A percentile compares a stretch with the other conserved stretches of the same genome.
Evolutionary conservation across 2,113 vertebrate genomes (phyloP).

Genomic region (Laticauda colubrina): DNA sequence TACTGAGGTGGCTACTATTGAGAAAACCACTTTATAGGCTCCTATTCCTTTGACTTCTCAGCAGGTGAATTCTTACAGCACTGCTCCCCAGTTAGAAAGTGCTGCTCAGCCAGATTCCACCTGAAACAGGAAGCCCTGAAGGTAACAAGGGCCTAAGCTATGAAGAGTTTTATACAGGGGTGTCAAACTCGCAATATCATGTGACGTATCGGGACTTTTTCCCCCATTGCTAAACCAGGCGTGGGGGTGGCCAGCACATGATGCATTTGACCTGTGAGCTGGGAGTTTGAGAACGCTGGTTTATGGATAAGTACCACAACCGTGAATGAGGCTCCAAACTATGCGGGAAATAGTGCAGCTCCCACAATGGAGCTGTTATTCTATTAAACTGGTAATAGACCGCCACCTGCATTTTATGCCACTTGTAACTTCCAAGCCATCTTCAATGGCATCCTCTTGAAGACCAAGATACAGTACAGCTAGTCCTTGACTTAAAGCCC

Average conservation of each 20-base stretch:
- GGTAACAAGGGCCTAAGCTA: background rate
- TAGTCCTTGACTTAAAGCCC: background rate
- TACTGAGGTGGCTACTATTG: background rate
- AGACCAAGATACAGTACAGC: background rate
- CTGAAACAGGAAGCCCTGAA: background rate
- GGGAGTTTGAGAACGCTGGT: background rate
- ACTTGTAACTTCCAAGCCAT: background rate
- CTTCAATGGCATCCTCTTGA: background rate
- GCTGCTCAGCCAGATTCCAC: background rate
- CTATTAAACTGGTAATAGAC: background rate
- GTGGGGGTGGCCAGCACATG: too few species aligned
- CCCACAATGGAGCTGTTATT: background rate
- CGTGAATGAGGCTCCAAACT: background rate
- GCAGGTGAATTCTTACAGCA: background rate
- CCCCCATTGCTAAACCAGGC: too few species aligned
- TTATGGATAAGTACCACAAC: background rate
- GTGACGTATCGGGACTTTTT: too few species aligned
- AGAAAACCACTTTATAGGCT: background rate
- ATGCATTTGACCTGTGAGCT: too few species aligned
- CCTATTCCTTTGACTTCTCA: background rate
- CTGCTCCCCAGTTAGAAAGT: background rate
- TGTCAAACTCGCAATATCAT: too few species aligned
- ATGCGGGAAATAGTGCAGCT: background rate
- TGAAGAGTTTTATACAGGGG: background rate
- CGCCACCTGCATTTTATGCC: background rate